Conservation (phyloP, 2,113 vertebrate genomes). For the Tor tambroides region DNA sequence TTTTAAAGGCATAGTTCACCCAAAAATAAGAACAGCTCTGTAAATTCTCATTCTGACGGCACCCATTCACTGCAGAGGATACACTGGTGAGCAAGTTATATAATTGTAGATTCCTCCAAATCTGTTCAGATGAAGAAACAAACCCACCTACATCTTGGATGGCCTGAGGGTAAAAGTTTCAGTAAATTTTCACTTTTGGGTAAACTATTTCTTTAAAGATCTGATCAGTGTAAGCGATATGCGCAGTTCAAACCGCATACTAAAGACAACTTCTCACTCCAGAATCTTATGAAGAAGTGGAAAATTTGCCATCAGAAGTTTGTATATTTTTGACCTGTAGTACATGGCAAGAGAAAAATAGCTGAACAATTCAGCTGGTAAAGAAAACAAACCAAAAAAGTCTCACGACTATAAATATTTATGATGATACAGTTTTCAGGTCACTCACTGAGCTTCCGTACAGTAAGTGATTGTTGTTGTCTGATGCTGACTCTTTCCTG, state of each 20-base stretch:
- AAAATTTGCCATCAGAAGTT: background rate
- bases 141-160: background rate
- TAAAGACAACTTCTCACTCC: background rate
- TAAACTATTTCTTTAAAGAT: background rate
- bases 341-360: background rate
- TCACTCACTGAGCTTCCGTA: background rate
- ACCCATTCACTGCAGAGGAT: background rate
- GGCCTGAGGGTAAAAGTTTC: background rate
- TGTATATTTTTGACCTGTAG: background rate
- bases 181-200: background rate
- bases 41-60: background rate
- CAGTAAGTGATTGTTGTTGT: too few relatives aligned
- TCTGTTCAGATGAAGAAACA: background rate
- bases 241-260: background rate
- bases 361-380: background rate
- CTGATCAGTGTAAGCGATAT: background rate
- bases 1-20: background rate
- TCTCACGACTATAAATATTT: background rate
- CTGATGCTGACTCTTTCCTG: background rate
- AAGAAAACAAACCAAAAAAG: background rate
- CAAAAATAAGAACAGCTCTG: background rate
- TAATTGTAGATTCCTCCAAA: background rate
- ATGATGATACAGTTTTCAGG: background rate
- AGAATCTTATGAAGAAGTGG: background rate
- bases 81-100: background rate